phyloP scores from a whole-genome alignment of 1,140 invertebrate species.

The Orius laevigatus region DNA sequence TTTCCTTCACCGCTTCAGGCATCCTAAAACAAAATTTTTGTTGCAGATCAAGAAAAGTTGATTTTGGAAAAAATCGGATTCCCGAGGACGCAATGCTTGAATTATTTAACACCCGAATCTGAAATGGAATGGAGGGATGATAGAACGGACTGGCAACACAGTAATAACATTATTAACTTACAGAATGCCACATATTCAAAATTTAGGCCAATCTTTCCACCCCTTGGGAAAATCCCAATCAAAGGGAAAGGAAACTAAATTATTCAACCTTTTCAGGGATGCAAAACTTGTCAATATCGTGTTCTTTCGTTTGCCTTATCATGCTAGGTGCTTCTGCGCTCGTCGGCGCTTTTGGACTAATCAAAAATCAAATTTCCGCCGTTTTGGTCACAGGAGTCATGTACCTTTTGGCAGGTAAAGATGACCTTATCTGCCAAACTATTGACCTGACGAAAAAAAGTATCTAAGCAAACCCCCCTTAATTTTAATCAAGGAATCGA shows the following conservation, averaged over 20 bases:
- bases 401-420: constrained; percentile 76
- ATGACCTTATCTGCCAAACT: too few species aligned
- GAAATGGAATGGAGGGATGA: constrained; percentile 43
- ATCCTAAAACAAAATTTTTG: constrained; percentile 13
- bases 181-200: too few species aligned
- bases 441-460: too few species aligned
- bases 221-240: constrained; percentile 2
- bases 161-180: constrained; percentile 32
- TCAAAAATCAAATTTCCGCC: constrained; percentile 73
- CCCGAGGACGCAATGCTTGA: constrained; percentile 51
- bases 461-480: too few species aligned
- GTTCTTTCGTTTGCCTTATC: constrained; percentile 74
- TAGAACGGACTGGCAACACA: constrained; percentile 62
- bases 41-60: constrained; percentile 50
- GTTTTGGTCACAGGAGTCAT: constrained; percentile 81
- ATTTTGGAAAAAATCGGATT: constrained; percentile 48
- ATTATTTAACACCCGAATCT: constrained; percentile 52
- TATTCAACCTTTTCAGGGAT: constrained; percentile 45
- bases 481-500: too few species aligned
- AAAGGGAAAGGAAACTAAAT: neutral
- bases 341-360: constrained; percentile 67
- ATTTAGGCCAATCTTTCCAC: neutral
- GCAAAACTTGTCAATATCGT: constrained; percentile 85
- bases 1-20: constrained; percentile 13
- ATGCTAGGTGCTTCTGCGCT: constrained; percentile 64